Conservation (phyloP, 2,113 vertebrate species). For the Opisthocomus hoazin region DNA sequence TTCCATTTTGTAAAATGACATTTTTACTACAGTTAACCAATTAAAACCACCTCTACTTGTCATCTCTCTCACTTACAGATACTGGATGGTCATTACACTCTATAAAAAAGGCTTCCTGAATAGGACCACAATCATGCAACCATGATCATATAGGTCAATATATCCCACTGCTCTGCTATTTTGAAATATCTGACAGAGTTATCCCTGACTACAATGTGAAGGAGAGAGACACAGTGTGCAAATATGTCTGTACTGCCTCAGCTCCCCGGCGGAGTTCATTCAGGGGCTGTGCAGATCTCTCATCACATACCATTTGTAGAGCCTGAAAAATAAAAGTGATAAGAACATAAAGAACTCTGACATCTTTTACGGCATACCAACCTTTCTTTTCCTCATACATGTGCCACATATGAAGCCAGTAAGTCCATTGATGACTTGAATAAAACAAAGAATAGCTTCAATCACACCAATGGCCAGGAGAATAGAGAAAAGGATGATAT, state of each 20-base stretch:
- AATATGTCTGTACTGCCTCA: background rate
- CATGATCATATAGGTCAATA: background rate
- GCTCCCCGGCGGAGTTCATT: background rate
- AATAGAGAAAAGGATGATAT: constrained; percentile 78
- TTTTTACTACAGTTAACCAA: background rate
- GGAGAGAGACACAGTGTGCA: background rate
- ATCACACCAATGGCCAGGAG: constrained; percentile 68
- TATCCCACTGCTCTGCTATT: background rate
- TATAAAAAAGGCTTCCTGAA: background rate
- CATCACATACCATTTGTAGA: background rate
- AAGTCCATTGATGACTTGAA: constrained; percentile 79
- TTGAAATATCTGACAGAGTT: background rate
- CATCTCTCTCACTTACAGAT: background rate
- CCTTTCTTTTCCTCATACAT: constrained; percentile 66
- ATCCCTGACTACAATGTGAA: background rate
- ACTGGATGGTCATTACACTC: background rate
- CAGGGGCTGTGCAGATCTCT: background rate
- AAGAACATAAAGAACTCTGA: background rate
- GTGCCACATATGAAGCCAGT: constrained; percentile 79
- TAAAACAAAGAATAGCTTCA: constrained; percentile 77
- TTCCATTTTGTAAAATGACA: background rate
- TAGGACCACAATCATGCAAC: background rate
- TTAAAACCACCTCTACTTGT: background rate
- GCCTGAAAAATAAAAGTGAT: background rate
- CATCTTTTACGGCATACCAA: background rate